Conservation (phyloP, 2,888 invertebrate genomes). For the Willowsia nigromaculata region DNA sequence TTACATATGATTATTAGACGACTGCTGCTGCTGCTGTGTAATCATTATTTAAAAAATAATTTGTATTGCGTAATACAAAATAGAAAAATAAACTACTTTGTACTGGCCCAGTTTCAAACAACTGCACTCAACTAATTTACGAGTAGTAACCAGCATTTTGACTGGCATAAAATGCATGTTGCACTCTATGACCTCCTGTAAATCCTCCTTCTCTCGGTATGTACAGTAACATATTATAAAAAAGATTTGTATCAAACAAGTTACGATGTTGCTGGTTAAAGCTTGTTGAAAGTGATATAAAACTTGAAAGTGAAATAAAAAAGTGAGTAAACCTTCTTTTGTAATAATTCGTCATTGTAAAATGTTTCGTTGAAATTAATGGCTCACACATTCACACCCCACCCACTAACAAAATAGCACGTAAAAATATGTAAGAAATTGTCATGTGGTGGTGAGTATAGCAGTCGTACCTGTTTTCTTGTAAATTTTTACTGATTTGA, state of each 20-base stretch:
- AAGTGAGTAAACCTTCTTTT: conserved; percentile 34
- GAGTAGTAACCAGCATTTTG: conserved; percentile 22
- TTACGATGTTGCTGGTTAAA: neutral
- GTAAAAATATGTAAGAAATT: neutral
- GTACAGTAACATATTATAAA: neutral
- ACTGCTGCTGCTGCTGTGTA: conserved; percentile 21
- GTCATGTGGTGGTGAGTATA: neutral
- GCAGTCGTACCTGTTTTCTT: neutral
- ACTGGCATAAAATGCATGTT: conserved; percentile 47
- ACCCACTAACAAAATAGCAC: conserved; percentile 9
- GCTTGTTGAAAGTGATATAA: conserved; percentile 3
- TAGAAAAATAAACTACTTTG: conserved; percentile 25
- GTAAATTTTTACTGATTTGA: neutral
- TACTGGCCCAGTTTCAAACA: conserved; percentile 60
- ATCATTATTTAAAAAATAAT: conserved; percentile 34
- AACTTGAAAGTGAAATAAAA: conserved; percentile 53
- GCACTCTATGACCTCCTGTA: conserved; percentile 36
- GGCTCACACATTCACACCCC: conserved; percentile 42
- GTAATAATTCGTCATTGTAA: conserved; percentile 27
- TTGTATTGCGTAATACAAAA: conserved; percentile 45
- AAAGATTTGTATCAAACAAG: conserved; percentile 16
- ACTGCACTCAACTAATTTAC: conserved; percentile 33
- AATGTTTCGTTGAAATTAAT: conserved; percentile 37
- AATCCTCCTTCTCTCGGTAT: conserved; percentile 27
- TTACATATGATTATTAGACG: neutral